These are phyloP conservation scores for Cyrtodaria siliqua DNA, from an alignment of 2,888 invertebrate species.

Conservation along the genomic window DNA sequence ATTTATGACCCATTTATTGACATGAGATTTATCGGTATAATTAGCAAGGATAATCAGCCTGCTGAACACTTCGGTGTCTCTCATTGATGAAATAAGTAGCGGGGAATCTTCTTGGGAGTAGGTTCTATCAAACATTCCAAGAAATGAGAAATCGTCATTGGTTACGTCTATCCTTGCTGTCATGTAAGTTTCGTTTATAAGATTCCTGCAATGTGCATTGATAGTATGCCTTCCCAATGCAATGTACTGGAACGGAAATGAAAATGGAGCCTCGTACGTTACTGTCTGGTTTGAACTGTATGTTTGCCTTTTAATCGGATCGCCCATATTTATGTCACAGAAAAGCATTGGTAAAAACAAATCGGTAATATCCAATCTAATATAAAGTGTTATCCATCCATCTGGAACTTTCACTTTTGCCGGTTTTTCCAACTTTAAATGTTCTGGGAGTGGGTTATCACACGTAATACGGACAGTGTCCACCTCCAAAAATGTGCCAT, in stretches of 20 bases:
- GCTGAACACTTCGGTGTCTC: constrained; percentile 61
- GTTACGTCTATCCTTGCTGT: constrained; percentile 34
- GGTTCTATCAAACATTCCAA: constrained; percentile 65
- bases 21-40: constrained; percentile 43
- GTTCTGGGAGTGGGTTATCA: constrained; percentile 54
- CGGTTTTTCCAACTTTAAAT: constrained; percentile 25
- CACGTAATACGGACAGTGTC: constrained; percentile 53
- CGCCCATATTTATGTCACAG: constrained; percentile 52
- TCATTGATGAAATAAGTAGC: constrained; percentile 55
- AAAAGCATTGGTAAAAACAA: constrained; percentile 42
- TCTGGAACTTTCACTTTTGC: constrained; percentile 43
- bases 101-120: constrained; percentile 59
- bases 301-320: constrained; percentile 39
- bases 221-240: constrained; percentile 59
- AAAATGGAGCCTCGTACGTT: constrained; percentile 44
- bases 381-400: constrained; percentile 33
- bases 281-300: constrained; percentile 35
- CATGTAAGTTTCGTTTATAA: constrained; percentile 43
- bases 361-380: constrained; percentile 29
- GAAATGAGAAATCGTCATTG: constrained; percentile 54
- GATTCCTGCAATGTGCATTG: constrained; percentile 57
- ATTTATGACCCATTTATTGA: constrained; percentile 50
- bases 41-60: constrained; percentile 50
- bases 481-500: constrained; percentile 55
- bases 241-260: constrained; percentile 54